phyloP scores from a whole-genome alignment of 2,888 invertebrate species.

The Pheosia gnoma region DNA sequence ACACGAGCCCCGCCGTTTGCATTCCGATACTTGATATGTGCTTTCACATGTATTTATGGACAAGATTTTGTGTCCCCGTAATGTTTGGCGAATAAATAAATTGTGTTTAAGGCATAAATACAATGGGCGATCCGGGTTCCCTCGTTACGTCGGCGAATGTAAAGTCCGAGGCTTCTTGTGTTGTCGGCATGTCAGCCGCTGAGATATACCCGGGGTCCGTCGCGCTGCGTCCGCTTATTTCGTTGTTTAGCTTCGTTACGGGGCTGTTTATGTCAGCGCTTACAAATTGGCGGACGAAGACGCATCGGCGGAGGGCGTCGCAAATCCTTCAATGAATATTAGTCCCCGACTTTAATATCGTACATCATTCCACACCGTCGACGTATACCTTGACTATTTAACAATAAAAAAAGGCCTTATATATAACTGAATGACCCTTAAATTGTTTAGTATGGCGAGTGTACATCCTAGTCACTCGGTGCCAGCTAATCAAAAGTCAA shows the following conservation, averaged over 20 bases:
- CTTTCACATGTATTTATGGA: slow-evolving; percentile 84
- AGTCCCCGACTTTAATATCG: slow-evolving; percentile 60
- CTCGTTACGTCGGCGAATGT: slow-evolving; percentile 83
- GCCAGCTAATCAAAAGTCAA: slow-evolving; percentile 66
- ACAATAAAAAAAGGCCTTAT: slow-evolving; percentile 33
- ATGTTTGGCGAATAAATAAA: slow-evolving; percentile 84
- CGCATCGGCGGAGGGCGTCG: slow-evolving; percentile 57
- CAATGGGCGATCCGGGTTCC: slow-evolving; percentile 78
- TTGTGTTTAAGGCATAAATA: slow-evolving; percentile 81
- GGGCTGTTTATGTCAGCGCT: slow-evolving; percentile 74
- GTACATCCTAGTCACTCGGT: slow-evolving; percentile 50
- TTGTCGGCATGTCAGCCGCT: slow-evolving; percentile 75
- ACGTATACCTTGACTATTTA: slow-evolving; percentile 44
- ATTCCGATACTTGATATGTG: slow-evolving; percentile 84
- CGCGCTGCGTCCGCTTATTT: slow-evolving; percentile 58
- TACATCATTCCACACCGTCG: slow-evolving; percentile 57
- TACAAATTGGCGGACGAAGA: slow-evolving; percentile 77
- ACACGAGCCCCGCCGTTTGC: slow-evolving; percentile 80
- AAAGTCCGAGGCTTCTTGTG: slow-evolving; percentile 76
- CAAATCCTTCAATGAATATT: slow-evolving; percentile 59
- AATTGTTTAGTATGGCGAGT: slow-evolving; percentile 35
- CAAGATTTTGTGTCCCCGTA: slow-evolving; percentile 84
- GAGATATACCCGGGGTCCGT: slow-evolving; percentile 69
- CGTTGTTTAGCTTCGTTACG: slow-evolving; percentile 82
- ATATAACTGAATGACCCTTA: slow-evolving; percentile 31